Base-by-base conservation (phyloP, 2,113 vertebrate species). In the Micronisus gabar region DNA sequence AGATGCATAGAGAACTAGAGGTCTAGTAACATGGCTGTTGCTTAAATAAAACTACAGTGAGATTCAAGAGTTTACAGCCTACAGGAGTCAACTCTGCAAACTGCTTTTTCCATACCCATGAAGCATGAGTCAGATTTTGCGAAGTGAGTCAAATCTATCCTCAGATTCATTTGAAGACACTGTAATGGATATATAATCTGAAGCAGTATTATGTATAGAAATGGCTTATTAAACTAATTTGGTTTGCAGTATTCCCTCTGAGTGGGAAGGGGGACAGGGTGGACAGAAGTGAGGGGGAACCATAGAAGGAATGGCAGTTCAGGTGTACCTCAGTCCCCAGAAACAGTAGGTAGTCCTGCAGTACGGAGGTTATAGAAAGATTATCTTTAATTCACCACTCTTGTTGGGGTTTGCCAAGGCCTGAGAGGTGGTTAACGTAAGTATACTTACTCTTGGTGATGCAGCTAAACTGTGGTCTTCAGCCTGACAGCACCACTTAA, bases 121-220 rank as follows among this genome's bases (percentile, higher is more conserved):
- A 93, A 71, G 48, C 8, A 0, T 97, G 94, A 95, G 92, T 97
- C 96, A 97, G 76, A 91, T 95, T 92, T 81, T 78, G 65, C 86
- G 15, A 61, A 93, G 43, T 96, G 96, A 96, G 78, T 97, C 96
- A 97, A 94, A 95, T 73, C 87, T 88, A 21, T 93, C 91, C 71
- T 91, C 61, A 30, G 68, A 75, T 95, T 92, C 63, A 18, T 94
- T 90, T 91, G 70, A 78, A 95, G 90, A 40, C 8, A 0, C 29
- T n/a, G 45, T 47, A 14, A 22, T 94, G 73, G 88, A 74, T 87
- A 27, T 41, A 12, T 65, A 48, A 68, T 61, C 91, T 87, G 65
- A 50, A 94, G 43, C 73, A 27, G 15, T 30, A 3, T 82, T 78
- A 38, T 73, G 63, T 43, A 40, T 47, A 84, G 73, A 79, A 89